phyloP scores from a whole-genome alignment of 2,888 invertebrate genomes.

The Andrena camellia region DNA sequence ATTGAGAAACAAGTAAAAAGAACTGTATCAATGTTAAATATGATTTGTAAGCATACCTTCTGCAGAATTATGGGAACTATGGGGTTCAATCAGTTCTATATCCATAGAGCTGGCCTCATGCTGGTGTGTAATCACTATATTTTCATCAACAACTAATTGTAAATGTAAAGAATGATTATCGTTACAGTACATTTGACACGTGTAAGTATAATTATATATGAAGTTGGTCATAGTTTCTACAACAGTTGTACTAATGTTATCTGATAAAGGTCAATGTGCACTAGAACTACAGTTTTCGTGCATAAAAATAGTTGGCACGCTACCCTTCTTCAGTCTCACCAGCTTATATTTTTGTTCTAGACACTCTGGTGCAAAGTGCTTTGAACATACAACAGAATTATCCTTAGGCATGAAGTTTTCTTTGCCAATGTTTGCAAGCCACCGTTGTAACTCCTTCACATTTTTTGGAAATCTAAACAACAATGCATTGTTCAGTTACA shows the following conservation, averaged over 20 bases:
- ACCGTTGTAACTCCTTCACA: neutral
- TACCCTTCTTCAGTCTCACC: neutral
- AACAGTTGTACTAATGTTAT: neutral
- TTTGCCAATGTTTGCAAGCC: neutral
- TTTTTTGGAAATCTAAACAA: slow-evolving; percentile 10
- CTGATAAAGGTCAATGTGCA: neutral
- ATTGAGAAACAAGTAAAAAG: neutral
- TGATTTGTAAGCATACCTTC: neutral
- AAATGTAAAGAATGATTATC: neutral
- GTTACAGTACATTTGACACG: too few relatives aligned
- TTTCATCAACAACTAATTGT: neutral
- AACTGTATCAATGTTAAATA: neutral
- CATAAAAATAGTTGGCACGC: neutral
- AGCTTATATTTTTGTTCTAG: neutral
- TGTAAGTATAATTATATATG: too few relatives aligned
- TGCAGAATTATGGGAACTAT: too few relatives aligned
- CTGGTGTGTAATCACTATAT: neutral
- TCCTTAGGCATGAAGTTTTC: neutral
- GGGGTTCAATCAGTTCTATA: neutral
- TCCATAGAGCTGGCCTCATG: neutral
- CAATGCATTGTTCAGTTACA: neutral
- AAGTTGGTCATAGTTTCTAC: neutral
- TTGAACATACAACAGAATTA: neutral
- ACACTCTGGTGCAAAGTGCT: neutral
- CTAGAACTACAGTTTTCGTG: neutral